These are phyloP conservation scores for Mustelus asterias DNA, from an alignment of 2,113 vertebrate species.

Conservation along the genomic window DNA sequence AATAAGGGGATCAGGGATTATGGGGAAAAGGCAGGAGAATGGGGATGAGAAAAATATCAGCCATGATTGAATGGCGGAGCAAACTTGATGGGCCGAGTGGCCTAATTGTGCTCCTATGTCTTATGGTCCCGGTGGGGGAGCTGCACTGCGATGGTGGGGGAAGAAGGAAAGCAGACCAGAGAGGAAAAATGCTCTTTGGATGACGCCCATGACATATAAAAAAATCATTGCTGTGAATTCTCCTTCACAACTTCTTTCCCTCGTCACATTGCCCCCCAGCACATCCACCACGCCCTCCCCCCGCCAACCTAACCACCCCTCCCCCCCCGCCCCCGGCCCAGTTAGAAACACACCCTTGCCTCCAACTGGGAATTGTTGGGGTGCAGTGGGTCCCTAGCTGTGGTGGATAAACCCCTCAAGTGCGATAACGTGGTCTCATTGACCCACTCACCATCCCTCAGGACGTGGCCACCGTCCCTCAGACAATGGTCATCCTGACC, in stretches of 20 bases:
- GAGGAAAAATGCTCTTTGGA: background rate
- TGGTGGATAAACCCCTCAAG: background rate
- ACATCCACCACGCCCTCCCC: no score
- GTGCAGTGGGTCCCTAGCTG: background rate
- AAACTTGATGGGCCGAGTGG: no score
- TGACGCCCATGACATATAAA: background rate
- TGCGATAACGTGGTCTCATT: background rate
- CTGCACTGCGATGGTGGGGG: background rate
- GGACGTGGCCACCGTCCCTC: no score
- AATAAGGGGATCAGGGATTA: no score
- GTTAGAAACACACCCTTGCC: background rate
- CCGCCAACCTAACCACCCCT: no score
- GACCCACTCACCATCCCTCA: background rate
- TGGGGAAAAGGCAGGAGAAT: no score
- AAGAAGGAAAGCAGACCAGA: background rate
- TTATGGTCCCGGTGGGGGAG: background rate
- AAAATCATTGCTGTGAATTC: background rate
- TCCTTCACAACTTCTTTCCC: background rate
- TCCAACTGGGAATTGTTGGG: background rate
- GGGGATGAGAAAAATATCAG: no score
- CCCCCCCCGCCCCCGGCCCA: no score
- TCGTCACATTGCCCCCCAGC: background rate
- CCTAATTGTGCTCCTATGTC: no score
- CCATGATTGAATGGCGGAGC: no score
- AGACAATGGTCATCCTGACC: no score